These are phyloP conservation scores for Hassar affinis DNA, from an alignment of 2,113 vertebrate species.

Conservation along the genomic window DNA sequence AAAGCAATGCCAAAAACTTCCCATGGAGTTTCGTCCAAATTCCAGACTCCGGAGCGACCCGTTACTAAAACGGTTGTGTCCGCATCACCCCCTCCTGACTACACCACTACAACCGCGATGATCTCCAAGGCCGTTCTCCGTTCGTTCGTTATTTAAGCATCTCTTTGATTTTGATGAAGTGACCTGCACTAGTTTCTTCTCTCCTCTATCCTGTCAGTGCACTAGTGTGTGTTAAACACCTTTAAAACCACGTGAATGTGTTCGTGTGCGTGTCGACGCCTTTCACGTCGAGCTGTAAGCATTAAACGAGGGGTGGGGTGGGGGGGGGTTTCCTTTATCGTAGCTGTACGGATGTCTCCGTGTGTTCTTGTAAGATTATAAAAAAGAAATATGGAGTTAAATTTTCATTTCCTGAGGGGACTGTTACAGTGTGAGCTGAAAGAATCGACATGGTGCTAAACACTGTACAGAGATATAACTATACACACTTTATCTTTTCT, in stretches of 20 bases:
- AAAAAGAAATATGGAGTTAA: not conserved
- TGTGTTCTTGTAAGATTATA: not conserved
- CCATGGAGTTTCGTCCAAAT: not conserved
- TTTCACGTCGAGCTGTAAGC: conserved; percentile 22
- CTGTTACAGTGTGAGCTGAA: conserved; percentile 17
- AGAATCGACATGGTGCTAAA: conserved; percentile 45
- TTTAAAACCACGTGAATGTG: not conserved
- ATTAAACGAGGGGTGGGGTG: not conserved
- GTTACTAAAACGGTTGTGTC: too few species aligned
- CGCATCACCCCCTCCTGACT: not conserved
- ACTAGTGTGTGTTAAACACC: not conserved
- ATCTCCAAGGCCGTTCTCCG: not conserved
- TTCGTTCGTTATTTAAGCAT: not conserved
- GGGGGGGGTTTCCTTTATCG: not conserved
- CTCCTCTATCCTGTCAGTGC: not conserved
- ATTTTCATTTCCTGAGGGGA: not conserved
- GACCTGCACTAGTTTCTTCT: conserved; percentile 1
- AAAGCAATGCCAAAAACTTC: not conserved
- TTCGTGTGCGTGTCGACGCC: not conserved
- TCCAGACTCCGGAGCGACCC: not conserved
- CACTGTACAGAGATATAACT: conserved; percentile 40
- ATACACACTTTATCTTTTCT: conserved; percentile 55
- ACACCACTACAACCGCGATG: not conserved
- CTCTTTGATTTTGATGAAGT: not conserved
- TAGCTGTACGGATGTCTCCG: not conserved